Percentiles rank a stretch among this genome's conserved stretches.
Conservation (phyloP, 1,140 invertebrate species). For the Zaprionus kolodkinae region DNA sequence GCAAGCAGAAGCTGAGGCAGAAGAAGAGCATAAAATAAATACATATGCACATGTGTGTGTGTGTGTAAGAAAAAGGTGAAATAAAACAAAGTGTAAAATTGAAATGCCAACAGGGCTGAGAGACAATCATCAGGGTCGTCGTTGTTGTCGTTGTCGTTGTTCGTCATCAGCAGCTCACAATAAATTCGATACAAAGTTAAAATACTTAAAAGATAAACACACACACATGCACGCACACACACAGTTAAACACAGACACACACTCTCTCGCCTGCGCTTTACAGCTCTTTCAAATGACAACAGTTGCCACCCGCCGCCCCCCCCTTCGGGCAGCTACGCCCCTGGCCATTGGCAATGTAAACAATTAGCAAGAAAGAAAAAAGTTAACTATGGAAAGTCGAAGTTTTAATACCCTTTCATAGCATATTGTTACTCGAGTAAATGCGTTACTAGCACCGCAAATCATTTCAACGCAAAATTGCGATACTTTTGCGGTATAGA, state of each 20-base stretch:
- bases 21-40: constrained; percentile 27
- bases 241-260: not conserved
- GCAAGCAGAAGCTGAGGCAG: constrained; percentile 5
- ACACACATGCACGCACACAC: not conserved
- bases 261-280: too few species aligned
- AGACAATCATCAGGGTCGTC: constrained; percentile 47
- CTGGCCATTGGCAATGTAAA: constrained; percentile 49
- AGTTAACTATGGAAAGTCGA: not conserved
- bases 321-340: too few species aligned
- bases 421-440: too few species aligned
- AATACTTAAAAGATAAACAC: constrained; percentile 52
- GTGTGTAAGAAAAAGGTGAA: constrained; percentile 9
- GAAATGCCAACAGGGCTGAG: constrained; percentile 43
- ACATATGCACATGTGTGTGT: constrained; percentile 8
- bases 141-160: not conserved
- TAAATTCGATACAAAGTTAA: constrained; percentile 55
- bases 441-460: too few species aligned
- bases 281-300: not conserved
- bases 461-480: too few species aligned
- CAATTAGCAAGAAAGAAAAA: constrained; percentile 42
- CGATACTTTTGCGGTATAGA: too few species aligned
- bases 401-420: not conserved
- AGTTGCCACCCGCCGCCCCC: not conserved
- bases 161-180: constrained; percentile 26
- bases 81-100: constrained; percentile 27